Evolutionary conservation across 2,113 vertebrate genomes (phyloP).

Genomic region (Halcyon senegalensis): DNA sequence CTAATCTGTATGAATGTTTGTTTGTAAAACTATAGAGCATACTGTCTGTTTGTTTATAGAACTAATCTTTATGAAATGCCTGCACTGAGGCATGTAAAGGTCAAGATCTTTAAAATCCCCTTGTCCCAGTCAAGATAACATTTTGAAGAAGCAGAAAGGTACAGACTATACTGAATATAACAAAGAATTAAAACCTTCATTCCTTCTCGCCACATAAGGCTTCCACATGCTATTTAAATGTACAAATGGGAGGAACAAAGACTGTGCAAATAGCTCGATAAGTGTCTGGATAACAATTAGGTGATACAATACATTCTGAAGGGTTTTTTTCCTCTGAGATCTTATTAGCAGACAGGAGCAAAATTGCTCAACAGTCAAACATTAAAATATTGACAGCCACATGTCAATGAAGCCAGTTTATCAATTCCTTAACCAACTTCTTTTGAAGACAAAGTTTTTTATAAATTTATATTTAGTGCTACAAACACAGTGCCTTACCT

Average conservation of each 20-base stretch:
- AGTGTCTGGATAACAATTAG: not conserved
- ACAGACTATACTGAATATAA: not conserved
- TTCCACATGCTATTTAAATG: not conserved
- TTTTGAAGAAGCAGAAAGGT: not conserved
- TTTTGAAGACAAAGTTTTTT: constrained; percentile 4
- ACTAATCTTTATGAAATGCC: not conserved
- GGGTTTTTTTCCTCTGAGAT: not conserved
- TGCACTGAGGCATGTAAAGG: constrained; percentile 1
- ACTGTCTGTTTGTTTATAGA: not conserved
- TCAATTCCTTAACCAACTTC: not conserved
- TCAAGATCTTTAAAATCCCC: not conserved
- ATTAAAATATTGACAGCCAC: not conserved
- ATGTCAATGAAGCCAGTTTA: not conserved
- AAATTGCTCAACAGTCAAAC: not conserved
- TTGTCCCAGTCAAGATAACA: not conserved
- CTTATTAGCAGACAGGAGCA: not conserved
- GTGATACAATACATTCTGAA: not conserved
- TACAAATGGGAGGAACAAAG: not conserved
- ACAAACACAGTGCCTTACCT: not conserved
- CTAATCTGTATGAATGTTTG: not conserved
- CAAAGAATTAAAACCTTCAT: not conserved
- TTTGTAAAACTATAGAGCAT: not conserved
- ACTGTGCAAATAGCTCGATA: not conserved
- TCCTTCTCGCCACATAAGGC: not conserved
- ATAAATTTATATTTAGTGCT: not conserved